Percentiles rank a stretch among this genome's conserved stretches.
Evolutionary conservation across 2,113 vertebrate genomes (phyloP).

Genomic region (Rhadina sibilatrix): DNA sequence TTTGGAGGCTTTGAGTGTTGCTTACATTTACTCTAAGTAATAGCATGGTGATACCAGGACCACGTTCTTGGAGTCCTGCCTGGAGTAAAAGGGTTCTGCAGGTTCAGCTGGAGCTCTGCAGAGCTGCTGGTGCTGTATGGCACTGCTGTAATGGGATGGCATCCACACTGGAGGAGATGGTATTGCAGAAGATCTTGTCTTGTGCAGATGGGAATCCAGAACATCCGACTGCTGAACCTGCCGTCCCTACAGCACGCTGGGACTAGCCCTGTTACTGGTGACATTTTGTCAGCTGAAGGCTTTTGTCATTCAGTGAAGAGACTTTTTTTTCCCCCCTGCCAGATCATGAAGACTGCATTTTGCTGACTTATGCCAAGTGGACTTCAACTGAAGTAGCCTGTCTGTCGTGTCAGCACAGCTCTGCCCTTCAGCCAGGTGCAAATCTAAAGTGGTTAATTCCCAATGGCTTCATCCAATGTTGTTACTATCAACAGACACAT

Average conservation of each 20-base stretch:
- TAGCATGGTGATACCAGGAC: background rate
- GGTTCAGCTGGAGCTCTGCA: background rate
- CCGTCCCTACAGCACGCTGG: background rate
- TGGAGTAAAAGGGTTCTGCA: background rate
- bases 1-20: background rate
- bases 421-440: background rate
- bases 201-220: background rate
- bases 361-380: background rate
- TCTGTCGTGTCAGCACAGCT: background rate
- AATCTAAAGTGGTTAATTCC: background rate
- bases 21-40: background rate
- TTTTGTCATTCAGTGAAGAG: background rate
- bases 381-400: background rate
- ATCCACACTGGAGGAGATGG: background rate
- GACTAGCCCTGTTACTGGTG: background rate
- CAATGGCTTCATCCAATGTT: background rate
- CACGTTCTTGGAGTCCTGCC: background rate
- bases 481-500: background rate
- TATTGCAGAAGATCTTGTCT: background rate
- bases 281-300: background rate
- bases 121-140: background rate
- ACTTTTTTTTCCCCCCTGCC: too few relatives aligned
- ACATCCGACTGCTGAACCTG: background rate
- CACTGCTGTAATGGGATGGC: background rate
- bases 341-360: background rate